phyloP scores from a whole-genome alignment of 1,140 invertebrate species.

The Episyrphus balteatus region DNA sequence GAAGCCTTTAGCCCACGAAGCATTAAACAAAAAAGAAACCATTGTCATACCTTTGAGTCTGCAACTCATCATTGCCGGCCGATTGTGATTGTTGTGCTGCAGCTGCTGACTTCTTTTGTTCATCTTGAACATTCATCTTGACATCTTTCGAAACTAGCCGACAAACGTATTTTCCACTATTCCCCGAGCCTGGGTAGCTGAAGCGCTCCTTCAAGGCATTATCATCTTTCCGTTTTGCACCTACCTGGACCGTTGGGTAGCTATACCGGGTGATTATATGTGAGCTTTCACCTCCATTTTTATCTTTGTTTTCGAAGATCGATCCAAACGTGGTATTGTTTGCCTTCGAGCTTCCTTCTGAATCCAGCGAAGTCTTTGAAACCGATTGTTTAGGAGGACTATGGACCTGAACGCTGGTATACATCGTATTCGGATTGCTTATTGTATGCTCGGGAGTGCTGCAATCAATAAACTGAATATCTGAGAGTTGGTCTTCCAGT shows the following conservation, averaged over 20 bases:
- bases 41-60: too few relatives aligned
- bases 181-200: constrained; percentile 29
- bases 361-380: constrained; percentile 7
- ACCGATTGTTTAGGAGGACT: constrained; percentile 26
- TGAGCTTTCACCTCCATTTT: constrained; percentile 3
- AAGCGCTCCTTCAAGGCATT: constrained; percentile 25
- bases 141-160: neutral
- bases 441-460: constrained; percentile 44
- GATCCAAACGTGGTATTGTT: constrained; percentile 2
- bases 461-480: constrained; percentile 53
- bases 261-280: constrained; percentile 20
- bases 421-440: constrained; percentile 14
- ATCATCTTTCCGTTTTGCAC: constrained; percentile 29
- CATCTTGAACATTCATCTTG: neutral
- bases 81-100: too few relatives aligned
- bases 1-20: too few relatives aligned
- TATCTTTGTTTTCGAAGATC: neutral
- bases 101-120: neutral
- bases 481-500: constrained; percentile 48
- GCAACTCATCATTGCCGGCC: too few relatives aligned
- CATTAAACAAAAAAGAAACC: too few relatives aligned
- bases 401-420: constrained; percentile 29
- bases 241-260: constrained; percentile 32
- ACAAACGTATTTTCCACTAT: constrained; percentile 1
- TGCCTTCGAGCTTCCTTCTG: constrained; percentile 2